These are phyloP conservation scores for Arrhamphus sclerolepis DNA, from an alignment of 2,797 vertebrate genomes.

Conservation along the genomic window DNA sequence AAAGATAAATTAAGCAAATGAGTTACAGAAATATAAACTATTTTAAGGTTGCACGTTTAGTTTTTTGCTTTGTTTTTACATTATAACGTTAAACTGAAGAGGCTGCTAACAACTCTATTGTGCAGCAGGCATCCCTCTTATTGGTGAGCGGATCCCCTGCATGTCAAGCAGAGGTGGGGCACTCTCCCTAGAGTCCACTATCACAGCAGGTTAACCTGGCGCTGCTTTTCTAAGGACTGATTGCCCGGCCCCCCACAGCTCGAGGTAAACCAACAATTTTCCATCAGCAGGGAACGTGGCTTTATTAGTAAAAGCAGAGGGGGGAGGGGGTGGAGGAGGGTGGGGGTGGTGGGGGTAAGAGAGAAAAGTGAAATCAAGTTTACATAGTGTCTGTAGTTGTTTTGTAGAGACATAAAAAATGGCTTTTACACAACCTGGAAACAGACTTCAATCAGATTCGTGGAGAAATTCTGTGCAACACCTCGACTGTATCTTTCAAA, in stretches of 20 bases:
- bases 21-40: no score
- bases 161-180: constrained; percentile 87
- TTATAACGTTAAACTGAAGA: constrained; percentile 82
- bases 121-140: constrained; percentile 80
- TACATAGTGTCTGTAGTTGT: constrained; percentile 55
- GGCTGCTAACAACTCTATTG: constrained; percentile 86
- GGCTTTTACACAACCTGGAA: constrained; percentile 11
- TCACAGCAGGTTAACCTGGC: constrained; percentile 93
- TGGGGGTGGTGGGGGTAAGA: constrained; percentile 47
- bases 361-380: constrained; percentile 76
- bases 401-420: constrained; percentile 37
- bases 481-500: constrained; percentile 19
- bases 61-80: constrained; percentile 48
- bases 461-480: constrained; percentile 7
- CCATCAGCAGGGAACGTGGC: constrained; percentile 88
- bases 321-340: constrained; percentile 44
- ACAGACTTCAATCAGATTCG: constrained; percentile 10
- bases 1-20: no score
- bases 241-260: constrained; percentile 88
- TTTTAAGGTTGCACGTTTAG: no score
- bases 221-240: constrained; percentile 93
- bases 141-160: constrained; percentile 86
- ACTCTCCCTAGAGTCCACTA: constrained; percentile 88
- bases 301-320: constrained; percentile 87
- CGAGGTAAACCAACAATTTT: constrained; percentile 93